Conservation (phyloP, 2,797 vertebrate species). For the Morus bassanus region DNA sequence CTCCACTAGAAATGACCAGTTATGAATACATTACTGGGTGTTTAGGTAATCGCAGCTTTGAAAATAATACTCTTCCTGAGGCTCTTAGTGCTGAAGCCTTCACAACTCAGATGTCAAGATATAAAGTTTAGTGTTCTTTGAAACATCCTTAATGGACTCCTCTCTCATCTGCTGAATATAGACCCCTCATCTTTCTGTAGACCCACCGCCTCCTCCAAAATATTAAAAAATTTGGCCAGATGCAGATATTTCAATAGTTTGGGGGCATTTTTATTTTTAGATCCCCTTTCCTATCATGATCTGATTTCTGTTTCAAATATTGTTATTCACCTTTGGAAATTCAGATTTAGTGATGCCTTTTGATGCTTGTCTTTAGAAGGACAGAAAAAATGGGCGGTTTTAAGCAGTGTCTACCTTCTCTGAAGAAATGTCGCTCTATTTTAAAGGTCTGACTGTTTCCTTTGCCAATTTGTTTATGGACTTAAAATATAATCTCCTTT, state of each 20-base stretch:
- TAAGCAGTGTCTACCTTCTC: neutral
- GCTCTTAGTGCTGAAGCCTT: neutral
- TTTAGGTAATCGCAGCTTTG: neutral
- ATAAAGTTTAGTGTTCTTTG: neutral
- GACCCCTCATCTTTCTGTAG: neutral
- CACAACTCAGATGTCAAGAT: neutral
- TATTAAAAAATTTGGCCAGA: rapidly evolving
- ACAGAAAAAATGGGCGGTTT: rapidly evolving
- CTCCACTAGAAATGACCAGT: neutral
- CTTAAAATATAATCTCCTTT: neutral
- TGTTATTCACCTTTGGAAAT: neutral
- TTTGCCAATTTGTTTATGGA: neutral
- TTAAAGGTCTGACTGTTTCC: neutral
- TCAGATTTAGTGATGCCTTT: neutral
- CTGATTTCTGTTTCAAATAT: neutral
- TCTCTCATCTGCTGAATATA: neutral
- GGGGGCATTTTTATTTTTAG: neutral
- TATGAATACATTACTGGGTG: neutral
- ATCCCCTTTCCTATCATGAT: neutral
- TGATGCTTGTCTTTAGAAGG: neutral
- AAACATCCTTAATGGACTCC: neutral
- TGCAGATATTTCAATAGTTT: neutral
- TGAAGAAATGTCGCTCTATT: neutral
- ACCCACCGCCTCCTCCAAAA: neutral
- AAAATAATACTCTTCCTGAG: neutral